Evolutionary conservation across 1,140 invertebrate genomes (phyloP), one percentile per base, ranked within the genome.

Genomic region (Chlorops oryzae): DNA sequence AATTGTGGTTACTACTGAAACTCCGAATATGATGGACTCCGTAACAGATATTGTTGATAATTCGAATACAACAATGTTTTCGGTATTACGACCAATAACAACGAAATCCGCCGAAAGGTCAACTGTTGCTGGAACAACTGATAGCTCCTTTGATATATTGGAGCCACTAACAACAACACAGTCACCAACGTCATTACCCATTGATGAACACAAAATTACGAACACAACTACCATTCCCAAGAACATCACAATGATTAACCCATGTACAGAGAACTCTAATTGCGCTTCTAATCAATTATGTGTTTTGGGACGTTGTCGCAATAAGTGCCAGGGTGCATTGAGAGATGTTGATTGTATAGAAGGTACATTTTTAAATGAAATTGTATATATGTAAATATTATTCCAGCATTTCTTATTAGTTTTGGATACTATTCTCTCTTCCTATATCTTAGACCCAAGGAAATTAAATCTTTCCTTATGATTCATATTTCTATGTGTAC

Each of bases 281-380:
- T 82, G 80, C 59, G 64, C 73, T 25, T 55, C 67, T 47, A 70
- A 72, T 47, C 72, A 80, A 65, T 75, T 75, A 38, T 82, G 80
- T 62, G 70, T 80, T 22, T 73, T 77, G 60, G 73, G 75, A 15
- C 62, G 70, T 61, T 81, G 79, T 65, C 63, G 66, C 39, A 74
- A 72, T 54, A 79, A 80, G 49, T 82, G 81, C 60, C 64, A 59
- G 13, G 80, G 78, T 61, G 77, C 77, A 21, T 52, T 55, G 20
- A 74, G 27, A 20, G 50, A 48, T 38, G 34, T 45, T 37, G 42
- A 50, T 48, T 56, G 54, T 51, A 48, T 56, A 35, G 45, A 55
- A 58, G 57, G 57, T 58, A 58, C 49, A 57, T 48, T 35, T 47
- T 47, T 2, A 3, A 37, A 47, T 47, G 20, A 17, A 34, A 9